Conservation (phyloP, 2,888 invertebrate species). For the Macrosiphum euphorbiae region DNA sequence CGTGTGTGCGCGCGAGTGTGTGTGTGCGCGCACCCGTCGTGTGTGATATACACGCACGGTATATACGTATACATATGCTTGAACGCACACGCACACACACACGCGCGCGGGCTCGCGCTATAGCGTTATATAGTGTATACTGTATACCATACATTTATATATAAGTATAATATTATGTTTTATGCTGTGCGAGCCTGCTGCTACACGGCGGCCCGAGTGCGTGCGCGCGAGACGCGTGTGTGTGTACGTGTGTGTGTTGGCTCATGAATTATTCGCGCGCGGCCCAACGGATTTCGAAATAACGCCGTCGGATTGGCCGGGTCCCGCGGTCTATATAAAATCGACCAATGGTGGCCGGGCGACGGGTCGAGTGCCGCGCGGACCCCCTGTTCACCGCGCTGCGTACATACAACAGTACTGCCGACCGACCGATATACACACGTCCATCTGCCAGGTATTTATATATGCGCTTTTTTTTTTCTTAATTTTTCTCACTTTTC, state of each 20-base stretch:
- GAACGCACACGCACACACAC: not conserved
- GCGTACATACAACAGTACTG: slow-evolving; percentile 63
- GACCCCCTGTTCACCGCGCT: slow-evolving; percentile 64
- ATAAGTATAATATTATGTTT: slow-evolving; percentile 23
- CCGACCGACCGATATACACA: slow-evolving; percentile 64
- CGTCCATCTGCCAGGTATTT: slow-evolving; percentile 64
- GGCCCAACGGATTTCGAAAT: slow-evolving; percentile 65
- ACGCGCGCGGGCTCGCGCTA: not conserved
- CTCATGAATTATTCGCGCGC: slow-evolving; percentile 65
- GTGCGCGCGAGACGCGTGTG: not conserved
- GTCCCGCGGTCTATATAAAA: slow-evolving; percentile 63
- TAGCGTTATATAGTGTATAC: slow-evolving; percentile 16
- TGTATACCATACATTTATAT: not conserved
- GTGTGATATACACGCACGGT: not conserved
- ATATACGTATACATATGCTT: not conserved
- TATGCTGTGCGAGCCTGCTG: slow-evolving; percentile 20
- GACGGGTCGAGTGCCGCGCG: slow-evolving; percentile 64
- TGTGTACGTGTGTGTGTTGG: slow-evolving; percentile 39
- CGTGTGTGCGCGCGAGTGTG: not conserved
- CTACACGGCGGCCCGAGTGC: slow-evolving; percentile 12
- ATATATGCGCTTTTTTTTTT: slow-evolving; percentile 58
- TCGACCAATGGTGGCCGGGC: slow-evolving; percentile 60
- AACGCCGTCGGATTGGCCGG: slow-evolving; percentile 59
- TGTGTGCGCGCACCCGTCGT: slow-evolving; percentile 37
- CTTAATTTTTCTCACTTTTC: slow-evolving; percentile 12